A percentile compares a stretch with the other conserved stretches of the same genome.
These are phyloP conservation scores for Thaleichthys pacificus DNA, from an alignment of 2,797 vertebrate species.

Conservation along the genomic window DNA sequence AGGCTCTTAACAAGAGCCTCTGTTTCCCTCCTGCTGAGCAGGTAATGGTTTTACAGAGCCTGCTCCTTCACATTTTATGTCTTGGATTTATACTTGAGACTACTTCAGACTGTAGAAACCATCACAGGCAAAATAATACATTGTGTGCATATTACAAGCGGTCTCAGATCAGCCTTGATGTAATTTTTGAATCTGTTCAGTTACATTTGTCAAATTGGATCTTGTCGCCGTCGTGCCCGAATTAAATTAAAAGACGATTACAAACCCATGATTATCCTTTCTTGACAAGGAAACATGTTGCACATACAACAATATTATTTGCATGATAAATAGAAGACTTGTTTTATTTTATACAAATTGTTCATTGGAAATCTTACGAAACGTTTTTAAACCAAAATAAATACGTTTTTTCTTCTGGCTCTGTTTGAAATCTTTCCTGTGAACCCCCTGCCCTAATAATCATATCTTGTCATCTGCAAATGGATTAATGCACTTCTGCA, in stretches of 20 bases:
- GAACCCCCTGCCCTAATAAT: slow-evolving; percentile 42
- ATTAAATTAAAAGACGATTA: too few relatives aligned
- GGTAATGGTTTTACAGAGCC: slow-evolving; percentile 17
- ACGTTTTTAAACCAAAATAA: background rate
- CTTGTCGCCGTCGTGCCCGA: background rate
- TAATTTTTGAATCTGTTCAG: background rate
- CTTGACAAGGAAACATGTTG: background rate
- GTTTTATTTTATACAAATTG: background rate
- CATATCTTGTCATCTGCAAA: slow-evolving; percentile 1
- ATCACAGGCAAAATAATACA: background rate
- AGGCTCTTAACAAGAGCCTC: background rate
- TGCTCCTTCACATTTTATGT: background rate
- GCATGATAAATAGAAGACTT: background rate
- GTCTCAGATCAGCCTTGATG: background rate
- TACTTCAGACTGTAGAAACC: background rate
- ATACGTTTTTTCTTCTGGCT: background rate
- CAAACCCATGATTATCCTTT: background rate
- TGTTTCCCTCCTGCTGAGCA: slow-evolving; percentile 6
- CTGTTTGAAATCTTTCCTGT: slow-evolving; percentile 59
- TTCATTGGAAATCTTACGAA: background rate
- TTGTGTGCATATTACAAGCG: background rate
- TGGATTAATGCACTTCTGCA: slow-evolving; percentile 27
- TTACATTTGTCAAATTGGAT: background rate
- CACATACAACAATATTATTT: background rate
- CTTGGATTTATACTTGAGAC: slow-evolving; percentile 3